Base-by-base conservation (phyloP, 2,797 vertebrate species). In the Aeoliscus strigatus region DNA sequence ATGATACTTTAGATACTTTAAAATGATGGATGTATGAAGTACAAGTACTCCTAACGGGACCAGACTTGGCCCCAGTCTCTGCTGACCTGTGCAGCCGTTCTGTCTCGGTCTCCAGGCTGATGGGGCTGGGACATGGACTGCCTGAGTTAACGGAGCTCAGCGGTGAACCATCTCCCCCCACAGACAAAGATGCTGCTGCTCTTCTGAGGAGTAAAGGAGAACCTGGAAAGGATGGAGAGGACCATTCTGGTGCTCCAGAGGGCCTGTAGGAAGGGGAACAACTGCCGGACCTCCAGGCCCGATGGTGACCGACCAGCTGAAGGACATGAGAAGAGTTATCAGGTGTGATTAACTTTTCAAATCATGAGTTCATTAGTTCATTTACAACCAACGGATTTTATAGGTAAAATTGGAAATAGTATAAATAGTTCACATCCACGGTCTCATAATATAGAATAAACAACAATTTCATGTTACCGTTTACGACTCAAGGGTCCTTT, bases 11-110 rank as follows among this genome's bases (percentile, higher is more conserved):
- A n/a, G n/a, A n/a, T n/a, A n/a, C n/a, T n/a, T n/a, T n/a, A n/a
- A n/a, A n/a, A n/a, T n/a, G n/a, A n/a, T n/a, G n/a, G n/a, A n/a
- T n/a, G n/a, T n/a, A n/a, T n/a, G n/a, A n/a, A n/a, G n/a, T n/a
- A n/a, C n/a, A n/a, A n/a, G n/a, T n/a, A n/a, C n/a, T n/a, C n/a
- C n/a, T n/a, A n/a, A n/a, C n/a, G n/a, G n/a, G n/a, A n/a, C n/a
- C n/a, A n/a, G n/a, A n/a, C n/a, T n/a, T n/a, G n/a, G n/a, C n/a
- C n/a, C n/a, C n/a, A 21, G 18, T 6, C 18, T 21, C 18, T 21
- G 3, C 71, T 80, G 60, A 93, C 95, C 90, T 85, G 54, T 70
- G 86, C 11, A 94, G 86, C 30, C 82, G 75, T 4, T 90, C 89
- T 0, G 72, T 71, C 65, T 86, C 89, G 0, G 68, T 60, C 54